Percentiles rank a stretch among this genome's conserved stretches.
Evolutionary conservation across 1,140 invertebrate genomes (phyloP).

Genomic region (Solenopsis fugax): DNA sequence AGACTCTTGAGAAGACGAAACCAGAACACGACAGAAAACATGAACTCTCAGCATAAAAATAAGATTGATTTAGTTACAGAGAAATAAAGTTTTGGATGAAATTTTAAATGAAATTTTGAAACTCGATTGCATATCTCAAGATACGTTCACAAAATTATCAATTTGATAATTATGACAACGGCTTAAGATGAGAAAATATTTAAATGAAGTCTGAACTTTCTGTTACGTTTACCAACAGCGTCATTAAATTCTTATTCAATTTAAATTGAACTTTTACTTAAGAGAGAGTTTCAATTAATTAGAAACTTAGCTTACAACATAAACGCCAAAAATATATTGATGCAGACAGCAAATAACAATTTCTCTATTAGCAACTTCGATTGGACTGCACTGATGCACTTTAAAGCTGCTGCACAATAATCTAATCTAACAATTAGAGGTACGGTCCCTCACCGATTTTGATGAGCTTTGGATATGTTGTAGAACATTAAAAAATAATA

Average conservation of each 20-base stretch:
- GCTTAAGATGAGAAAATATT: neutral
- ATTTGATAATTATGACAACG: conserved; percentile 25
- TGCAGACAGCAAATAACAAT: neutral
- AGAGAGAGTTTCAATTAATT: neutral
- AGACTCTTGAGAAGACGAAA: neutral
- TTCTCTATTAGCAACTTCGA: neutral
- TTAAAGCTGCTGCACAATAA: too few relatives aligned
- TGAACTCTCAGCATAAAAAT: conserved; percentile 22
- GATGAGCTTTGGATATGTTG: too few relatives aligned
- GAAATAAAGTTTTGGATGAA: conserved; percentile 41
- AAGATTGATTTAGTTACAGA: conserved; percentile 7
- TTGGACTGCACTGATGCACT: too few relatives aligned
- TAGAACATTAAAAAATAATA: too few relatives aligned
- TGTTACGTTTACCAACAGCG: neutral
- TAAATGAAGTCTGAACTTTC: neutral
- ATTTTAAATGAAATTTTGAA: neutral
- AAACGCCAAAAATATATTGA: neutral
- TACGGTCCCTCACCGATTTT: too few relatives aligned
- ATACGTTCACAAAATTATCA: conserved; percentile 13
- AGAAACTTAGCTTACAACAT: neutral
- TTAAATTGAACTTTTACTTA: neutral
- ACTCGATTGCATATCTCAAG: neutral
- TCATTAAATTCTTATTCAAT: conserved; percentile 5
- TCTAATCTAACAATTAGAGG: too few relatives aligned
- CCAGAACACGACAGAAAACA: conserved; percentile 16